phyloP scores from a whole-genome alignment of 2,888 invertebrate species.

The Synergus umbraculus region DNA sequence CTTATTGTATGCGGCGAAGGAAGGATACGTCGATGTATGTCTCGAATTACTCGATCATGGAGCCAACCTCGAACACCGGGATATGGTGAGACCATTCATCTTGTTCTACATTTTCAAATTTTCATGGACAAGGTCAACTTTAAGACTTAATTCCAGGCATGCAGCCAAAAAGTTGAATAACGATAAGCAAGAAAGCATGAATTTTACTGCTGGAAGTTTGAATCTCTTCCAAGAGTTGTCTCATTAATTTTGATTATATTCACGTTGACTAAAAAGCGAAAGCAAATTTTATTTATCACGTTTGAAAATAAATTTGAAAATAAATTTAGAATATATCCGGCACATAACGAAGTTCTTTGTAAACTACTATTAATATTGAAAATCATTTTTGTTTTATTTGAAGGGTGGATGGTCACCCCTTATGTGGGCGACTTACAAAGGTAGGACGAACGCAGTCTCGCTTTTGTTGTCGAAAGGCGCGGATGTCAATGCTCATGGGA shows the following conservation, averaged over 20 bases:
- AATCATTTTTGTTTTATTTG: constrained; percentile 53
- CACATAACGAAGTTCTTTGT: constrained; percentile 30
- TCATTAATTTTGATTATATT: not conserved
- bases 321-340: not conserved
- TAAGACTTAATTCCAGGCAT: constrained; percentile 7
- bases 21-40: constrained; percentile 90
- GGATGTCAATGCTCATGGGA: constrained; percentile 96
- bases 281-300: not conserved
- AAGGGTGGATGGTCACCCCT: constrained; percentile 98
- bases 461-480: constrained; percentile 91
- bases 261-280: not conserved
- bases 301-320: constrained; percentile 8
- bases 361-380: not conserved
- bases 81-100: constrained; percentile 80
- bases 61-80: constrained; percentile 90
- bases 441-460: constrained; percentile 86
- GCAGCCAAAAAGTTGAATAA: not conserved
- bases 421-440: constrained; percentile 99
- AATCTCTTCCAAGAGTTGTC: constrained; percentile 4
- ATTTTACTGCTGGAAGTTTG: not conserved
- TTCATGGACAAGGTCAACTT: not conserved
- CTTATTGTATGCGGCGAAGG: constrained; percentile 92
- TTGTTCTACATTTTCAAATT: not conserved
- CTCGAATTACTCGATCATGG: constrained; percentile 90
- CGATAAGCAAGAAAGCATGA: not conserved